A percentile compares a stretch with the other conserved stretches of the same genome.
Evolutionary conservation across 2,888 invertebrate species (phyloP).

Genomic region (Drosophila testacea): DNA sequence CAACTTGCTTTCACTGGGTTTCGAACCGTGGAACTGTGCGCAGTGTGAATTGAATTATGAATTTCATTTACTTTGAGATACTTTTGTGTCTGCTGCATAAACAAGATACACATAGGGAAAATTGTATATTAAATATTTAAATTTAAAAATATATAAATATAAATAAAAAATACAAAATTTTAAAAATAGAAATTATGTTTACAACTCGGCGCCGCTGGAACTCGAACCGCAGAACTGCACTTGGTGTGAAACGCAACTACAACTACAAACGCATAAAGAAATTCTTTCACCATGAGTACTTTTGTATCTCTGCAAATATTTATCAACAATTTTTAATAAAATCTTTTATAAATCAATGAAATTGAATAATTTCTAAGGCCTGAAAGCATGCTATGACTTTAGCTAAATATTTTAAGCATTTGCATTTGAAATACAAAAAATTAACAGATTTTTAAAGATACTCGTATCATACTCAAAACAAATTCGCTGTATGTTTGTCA

Average conservation of each 20-base stretch:
- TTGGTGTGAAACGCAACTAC: no score
- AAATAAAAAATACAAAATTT: no score
- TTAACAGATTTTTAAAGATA: background rate
- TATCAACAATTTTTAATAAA: background rate
- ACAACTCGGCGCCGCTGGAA: no score
- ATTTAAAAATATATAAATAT: no score
- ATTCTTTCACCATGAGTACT: no score
- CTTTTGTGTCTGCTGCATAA: background rate
- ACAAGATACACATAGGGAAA: no score
- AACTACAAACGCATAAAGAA: no score
- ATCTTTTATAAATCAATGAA: background rate
- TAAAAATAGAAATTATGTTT: no score
- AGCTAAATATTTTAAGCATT: background rate
- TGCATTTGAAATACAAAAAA: background rate
- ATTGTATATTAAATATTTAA: no score
- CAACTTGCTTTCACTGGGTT: background rate
- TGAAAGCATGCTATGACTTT: conserved; percentile 32
- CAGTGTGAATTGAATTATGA: background rate
- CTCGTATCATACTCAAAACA: background rate
- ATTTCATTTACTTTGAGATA: background rate
- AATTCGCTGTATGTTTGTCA: background rate
- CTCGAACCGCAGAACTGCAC: no score
- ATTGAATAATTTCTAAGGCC: conserved; percentile 8
- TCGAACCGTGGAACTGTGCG: background rate
- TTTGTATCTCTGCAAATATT: no score